A percentile compares a stretch with the other conserved stretches of the same genome.
phyloP scores from a whole-genome alignment of 2,113 vertebrate genomes.

The Proteles cristata region DNA sequence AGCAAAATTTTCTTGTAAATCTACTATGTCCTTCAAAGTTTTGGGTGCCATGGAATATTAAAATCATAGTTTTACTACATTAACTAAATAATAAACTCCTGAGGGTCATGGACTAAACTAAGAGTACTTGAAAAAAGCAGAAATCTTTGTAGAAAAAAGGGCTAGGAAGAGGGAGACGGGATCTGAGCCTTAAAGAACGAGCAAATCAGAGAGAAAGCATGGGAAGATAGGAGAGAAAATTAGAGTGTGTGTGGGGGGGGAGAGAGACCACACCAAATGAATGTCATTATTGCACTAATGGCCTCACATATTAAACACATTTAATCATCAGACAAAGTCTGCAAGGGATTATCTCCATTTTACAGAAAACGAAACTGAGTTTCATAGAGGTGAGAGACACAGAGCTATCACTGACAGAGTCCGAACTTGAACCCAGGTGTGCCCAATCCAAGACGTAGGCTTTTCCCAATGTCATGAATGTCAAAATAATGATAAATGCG shows the following conservation, averaged over 20 bases:
- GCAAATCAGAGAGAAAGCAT: not conserved
- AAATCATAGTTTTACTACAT: not conserved
- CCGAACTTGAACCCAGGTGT: not conserved
- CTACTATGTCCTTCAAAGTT: not conserved
- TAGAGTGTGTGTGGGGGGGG: too few relatives aligned
- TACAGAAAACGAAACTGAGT: not conserved
- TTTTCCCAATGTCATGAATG: not conserved
- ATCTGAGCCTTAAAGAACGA: not conserved
- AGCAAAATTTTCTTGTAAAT: not conserved
- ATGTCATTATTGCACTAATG: not conserved
- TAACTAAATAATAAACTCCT: constrained; percentile 30
- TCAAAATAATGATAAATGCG: not conserved
- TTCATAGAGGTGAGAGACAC: not conserved
- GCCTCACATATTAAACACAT: not conserved
- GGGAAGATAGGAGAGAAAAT: not conserved
- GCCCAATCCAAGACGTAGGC: not conserved
- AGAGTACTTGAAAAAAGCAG: not conserved
- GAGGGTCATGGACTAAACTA: not conserved
- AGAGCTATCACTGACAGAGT: not conserved
- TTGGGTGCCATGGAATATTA: not conserved
- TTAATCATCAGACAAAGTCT: constrained; percentile 7
- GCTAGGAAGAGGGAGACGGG: not conserved
- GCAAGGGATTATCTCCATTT: not conserved
- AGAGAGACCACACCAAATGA: not conserved
- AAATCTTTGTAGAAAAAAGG: not conserved